phyloP scores from a whole-genome alignment of 2,797 vertebrate genomes.

The Gastrophryne carolinensis region DNA sequence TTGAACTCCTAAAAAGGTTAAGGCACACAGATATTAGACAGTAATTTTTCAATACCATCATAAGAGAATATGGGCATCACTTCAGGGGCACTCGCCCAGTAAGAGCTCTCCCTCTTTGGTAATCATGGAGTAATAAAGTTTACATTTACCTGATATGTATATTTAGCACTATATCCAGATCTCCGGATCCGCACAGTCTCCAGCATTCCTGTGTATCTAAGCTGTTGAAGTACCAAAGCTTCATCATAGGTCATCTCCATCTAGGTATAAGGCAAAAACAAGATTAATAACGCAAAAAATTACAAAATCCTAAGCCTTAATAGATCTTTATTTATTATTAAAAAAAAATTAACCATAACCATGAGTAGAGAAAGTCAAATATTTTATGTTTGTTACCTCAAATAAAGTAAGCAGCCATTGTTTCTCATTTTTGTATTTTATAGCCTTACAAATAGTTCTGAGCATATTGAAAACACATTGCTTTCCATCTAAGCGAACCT shows the following conservation, averaged over 20 bases:
- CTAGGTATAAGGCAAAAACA: conserved; percentile 65
- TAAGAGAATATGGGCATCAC: too few relatives aligned
- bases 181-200: conserved; percentile 94
- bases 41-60: background rate
- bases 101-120: too few relatives aligned
- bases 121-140: background rate
- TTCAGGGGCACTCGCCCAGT: too few relatives aligned
- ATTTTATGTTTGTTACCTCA: too few relatives aligned
- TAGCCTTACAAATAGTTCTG: too few relatives aligned
- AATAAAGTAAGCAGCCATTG: too few relatives aligned
- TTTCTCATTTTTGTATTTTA: too few relatives aligned
- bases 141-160: background rate
- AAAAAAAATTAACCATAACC: too few relatives aligned
- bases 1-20: conserved; percentile 80
- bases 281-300: background rate
- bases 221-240: conserved; percentile 88
- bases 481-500: too few relatives aligned
- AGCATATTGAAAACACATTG: too few relatives aligned
- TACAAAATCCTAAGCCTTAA: background rate
- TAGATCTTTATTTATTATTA: too few relatives aligned
- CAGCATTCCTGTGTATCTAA: conserved; percentile 96
- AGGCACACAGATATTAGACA: background rate
- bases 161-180: conserved; percentile 96
- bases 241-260: conserved; percentile 91
- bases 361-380: too few relatives aligned